A percentile compares a stretch with the other conserved stretches of the same genome.
phyloP scores from a whole-genome alignment of 2,888 invertebrate species.

The Eulithis testata region DNA sequence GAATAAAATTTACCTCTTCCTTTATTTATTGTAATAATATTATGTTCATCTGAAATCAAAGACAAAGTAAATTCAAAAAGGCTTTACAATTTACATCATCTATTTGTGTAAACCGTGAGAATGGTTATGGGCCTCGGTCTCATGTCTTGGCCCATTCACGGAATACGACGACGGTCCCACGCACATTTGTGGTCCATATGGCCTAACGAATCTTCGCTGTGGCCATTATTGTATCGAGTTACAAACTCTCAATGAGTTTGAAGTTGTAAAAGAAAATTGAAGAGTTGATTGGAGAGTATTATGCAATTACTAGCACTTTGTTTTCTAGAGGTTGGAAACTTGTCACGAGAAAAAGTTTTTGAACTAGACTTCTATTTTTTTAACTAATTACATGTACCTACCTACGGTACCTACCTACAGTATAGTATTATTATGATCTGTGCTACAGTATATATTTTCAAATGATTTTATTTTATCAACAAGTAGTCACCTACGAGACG shows the following conservation, averaged over 20 bases:
- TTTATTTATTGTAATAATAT: too few species aligned
- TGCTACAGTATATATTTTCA: too few species aligned
- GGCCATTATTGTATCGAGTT: conserved; percentile 34
- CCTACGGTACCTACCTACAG: too few species aligned
- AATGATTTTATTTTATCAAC: too few species aligned
- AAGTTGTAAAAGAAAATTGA: conserved; percentile 5
- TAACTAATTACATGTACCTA: too few species aligned
- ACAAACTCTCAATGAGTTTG: conserved; percentile 29
- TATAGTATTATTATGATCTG: too few species aligned
- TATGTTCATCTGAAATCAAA: neutral
- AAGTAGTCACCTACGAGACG: too few species aligned
- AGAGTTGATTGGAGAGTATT: conserved; percentile 8
- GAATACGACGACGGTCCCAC: conserved; percentile 66
- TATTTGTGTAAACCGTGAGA: conserved; percentile 72
- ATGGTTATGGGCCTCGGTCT: conserved; percentile 63
- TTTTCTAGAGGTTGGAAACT: neutral
- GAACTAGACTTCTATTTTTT: too few species aligned
- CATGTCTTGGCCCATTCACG: conserved; percentile 74
- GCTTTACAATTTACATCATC: conserved; percentile 44
- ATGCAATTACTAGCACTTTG: neutral
- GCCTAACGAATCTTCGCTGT: conserved; percentile 42
- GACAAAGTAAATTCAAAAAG: conserved; percentile 16
- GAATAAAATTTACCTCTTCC: too few species aligned
- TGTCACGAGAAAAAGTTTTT: neutral
- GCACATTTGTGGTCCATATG: conserved; percentile 76